Evolutionary conservation across 2,113 vertebrate genomes (phyloP).

Genomic region (Paratilapia polleni): DNA sequence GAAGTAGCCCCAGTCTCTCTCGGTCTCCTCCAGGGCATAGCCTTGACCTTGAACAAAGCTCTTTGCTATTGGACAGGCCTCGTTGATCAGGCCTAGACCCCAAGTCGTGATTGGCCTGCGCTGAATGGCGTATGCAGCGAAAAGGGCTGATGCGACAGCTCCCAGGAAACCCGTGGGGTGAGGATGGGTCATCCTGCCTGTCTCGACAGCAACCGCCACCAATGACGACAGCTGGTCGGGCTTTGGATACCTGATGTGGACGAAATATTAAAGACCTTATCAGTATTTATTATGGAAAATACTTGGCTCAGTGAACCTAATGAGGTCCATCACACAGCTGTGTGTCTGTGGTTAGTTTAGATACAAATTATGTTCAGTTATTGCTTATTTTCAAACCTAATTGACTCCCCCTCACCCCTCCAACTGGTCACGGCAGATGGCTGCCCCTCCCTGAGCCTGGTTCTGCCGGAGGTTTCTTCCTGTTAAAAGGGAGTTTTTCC

Average conservation of each 20-base stretch:
- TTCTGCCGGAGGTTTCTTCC: no score
- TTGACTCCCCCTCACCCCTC: no score
- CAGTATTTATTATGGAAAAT: neutral
- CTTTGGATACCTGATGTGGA: slow-evolving; percentile 75
- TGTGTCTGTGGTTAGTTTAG: neutral
- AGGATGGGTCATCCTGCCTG: slow-evolving; percentile 86
- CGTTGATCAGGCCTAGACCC: slow-evolving; percentile 82
- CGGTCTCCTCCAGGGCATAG: slow-evolving; percentile 69
- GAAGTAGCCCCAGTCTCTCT: slow-evolving; percentile 85
- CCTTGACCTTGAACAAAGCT: slow-evolving; percentile 71
- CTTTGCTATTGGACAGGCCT: slow-evolving; percentile 81
- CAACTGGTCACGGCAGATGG: no score
- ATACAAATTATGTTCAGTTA: slow-evolving; percentile 3
- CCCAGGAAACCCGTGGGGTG: slow-evolving; percentile 87
- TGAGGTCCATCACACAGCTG: neutral
- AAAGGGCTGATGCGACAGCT: slow-evolving; percentile 82
- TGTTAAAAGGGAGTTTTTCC: no score
- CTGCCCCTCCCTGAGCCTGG: no score
- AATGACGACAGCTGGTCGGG: slow-evolving; percentile 78
- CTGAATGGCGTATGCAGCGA: slow-evolving; percentile 81
- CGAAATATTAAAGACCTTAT: neutral
- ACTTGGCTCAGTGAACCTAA: neutral
- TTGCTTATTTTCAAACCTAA: slow-evolving; percentile 23
- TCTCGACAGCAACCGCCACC: slow-evolving; percentile 83
- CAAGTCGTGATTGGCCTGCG: slow-evolving; percentile 80